A percentile compares a stretch with the other conserved stretches of the same genome.
Conservation (phyloP, 2,888 invertebrate genomes). For the Neoitamus cyanurus region DNA sequence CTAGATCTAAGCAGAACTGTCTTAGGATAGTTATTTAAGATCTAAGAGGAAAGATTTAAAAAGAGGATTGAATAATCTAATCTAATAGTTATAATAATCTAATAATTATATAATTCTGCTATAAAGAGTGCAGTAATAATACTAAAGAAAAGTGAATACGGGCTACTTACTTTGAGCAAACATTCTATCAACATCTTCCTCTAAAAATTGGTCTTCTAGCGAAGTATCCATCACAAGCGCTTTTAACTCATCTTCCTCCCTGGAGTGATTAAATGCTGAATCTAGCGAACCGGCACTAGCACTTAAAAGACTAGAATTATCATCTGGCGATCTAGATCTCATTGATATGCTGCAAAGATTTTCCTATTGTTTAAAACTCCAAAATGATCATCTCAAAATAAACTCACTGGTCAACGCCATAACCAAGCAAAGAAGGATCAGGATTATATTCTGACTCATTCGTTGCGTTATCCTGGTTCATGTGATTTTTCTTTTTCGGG, state of each 20-base stretch:
- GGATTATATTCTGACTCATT: constrained; percentile 61
- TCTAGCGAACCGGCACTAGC: constrained; percentile 85
- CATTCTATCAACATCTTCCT: constrained; percentile 61
- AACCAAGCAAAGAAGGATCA: constrained; percentile 72
- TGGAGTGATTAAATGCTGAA: constrained; percentile 88
- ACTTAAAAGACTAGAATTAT: constrained; percentile 74
- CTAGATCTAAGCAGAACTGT: too few species aligned
- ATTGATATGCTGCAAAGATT: constrained; percentile 70
- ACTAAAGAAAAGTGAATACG: too few species aligned
- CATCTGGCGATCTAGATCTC: constrained; percentile 79
- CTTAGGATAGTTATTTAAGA: too few species aligned
- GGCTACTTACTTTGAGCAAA: constrained; percentile 61
- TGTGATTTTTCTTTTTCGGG: constrained; percentile 74
- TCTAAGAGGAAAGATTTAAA: too few species aligned
- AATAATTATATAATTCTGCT: neutral
- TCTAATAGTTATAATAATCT: too few species aligned
- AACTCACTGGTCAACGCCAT: constrained; percentile 72
- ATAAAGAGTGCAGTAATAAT: neutral
- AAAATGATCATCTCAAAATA: neutral
- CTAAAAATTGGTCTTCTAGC: constrained; percentile 58
- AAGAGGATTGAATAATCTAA: neutral
- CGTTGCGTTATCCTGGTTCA: constrained; percentile 66
- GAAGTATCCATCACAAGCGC: constrained; percentile 69
- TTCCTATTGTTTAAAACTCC: neutral
- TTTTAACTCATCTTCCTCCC: constrained; percentile 80